These are phyloP conservation scores for Python bivittatus DNA, from an alignment of 2,113 vertebrate genomes.

Conservation along the genomic window DNA sequence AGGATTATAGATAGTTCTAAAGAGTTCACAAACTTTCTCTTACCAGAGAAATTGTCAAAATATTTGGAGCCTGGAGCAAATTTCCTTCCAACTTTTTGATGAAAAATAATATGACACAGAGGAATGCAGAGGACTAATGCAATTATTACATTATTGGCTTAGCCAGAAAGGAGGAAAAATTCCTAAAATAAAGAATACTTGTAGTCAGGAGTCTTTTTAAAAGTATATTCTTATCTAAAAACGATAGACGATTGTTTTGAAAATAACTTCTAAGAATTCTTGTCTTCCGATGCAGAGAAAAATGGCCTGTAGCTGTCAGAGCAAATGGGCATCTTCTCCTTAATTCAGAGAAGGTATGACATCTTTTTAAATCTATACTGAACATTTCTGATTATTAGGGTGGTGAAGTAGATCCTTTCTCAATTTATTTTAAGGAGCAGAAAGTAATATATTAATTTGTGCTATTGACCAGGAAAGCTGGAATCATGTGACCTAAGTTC, in stretches of 20 bases:
- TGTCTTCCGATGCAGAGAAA: conserved; percentile 77
- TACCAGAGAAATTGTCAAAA: neutral
- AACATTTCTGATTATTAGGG: neutral
- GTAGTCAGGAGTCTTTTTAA: neutral
- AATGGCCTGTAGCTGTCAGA: conserved; percentile 92
- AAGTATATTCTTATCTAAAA: neutral
- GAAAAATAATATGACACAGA: neutral
- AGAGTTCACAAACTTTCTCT: neutral
- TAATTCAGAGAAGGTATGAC: conserved; percentile 93
- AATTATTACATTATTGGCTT: neutral
- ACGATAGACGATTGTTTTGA: neutral
- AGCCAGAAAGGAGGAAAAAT: neutral
- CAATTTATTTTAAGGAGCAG: neutral
- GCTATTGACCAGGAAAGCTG: neutral
- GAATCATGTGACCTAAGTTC: neutral
- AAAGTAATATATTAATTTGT: neutral
- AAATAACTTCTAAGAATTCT: neutral
- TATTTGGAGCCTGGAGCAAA: neutral
- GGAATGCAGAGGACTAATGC: neutral
- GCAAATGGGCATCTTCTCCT: conserved; percentile 97
- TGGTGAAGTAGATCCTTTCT: neutral
- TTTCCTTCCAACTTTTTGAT: neutral
- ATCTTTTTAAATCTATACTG: accelerated
- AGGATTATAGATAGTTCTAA: neutral
- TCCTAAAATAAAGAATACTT: conserved; percentile 1